Conservation (phyloP, 1,140 invertebrate genomes). For the Pseudoatta argentina region DNA sequence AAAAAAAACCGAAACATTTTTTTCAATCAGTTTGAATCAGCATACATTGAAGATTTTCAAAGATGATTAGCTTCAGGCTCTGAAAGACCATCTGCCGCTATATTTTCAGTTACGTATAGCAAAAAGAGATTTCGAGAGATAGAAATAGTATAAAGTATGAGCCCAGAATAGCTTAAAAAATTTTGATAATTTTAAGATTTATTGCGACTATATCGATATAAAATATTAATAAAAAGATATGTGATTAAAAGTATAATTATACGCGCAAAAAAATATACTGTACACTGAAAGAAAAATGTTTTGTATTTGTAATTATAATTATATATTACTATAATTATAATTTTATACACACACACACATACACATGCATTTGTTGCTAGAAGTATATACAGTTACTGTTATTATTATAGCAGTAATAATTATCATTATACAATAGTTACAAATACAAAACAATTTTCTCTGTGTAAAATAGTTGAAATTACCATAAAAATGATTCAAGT, state of each 20-base stretch:
- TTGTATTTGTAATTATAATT: too few species aligned
- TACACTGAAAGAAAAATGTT: too few species aligned
- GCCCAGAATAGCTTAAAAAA: neutral
- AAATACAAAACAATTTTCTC: too few species aligned
- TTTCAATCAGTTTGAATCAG: neutral
- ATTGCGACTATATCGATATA: neutral
- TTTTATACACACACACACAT: too few species aligned
- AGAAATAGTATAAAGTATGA: neutral
- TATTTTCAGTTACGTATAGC: neutral
- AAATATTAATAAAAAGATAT: neutral
- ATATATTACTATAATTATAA: too few species aligned
- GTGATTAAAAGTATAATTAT: neutral
- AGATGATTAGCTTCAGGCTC: neutral
- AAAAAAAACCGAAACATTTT: neutral
- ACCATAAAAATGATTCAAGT: too few species aligned
- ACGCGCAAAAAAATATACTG: too few species aligned
- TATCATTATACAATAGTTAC: too few species aligned
- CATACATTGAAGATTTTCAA: neutral
- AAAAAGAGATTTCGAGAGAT: neutral
- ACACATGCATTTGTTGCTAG: too few species aligned
- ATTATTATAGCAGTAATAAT: too few species aligned
- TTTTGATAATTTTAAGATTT: neutral
- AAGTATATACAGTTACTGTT: too few species aligned
- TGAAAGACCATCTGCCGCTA: neutral
- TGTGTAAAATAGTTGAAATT: too few species aligned